Evolutionary conservation across 2,797 vertebrate species (phyloP), one percentile per base, ranked within the genome.

Genomic region (Phoebastria nigripes): DNA sequence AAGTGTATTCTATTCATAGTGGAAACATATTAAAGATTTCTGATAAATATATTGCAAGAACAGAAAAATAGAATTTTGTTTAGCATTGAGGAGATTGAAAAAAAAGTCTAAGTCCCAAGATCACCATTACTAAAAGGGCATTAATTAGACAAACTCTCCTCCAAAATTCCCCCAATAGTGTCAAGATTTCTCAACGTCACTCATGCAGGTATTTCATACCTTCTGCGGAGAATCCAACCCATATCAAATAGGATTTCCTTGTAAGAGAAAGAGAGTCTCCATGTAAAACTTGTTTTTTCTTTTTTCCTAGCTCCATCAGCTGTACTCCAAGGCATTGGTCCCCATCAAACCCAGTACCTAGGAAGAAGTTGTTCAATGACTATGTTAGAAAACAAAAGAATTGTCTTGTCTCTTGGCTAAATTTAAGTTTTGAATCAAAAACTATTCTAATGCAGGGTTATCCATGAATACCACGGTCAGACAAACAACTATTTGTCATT

Each of bases 191-290:
- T 47, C 65, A 56, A 0, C 1, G 2, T 12, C 25, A 22, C 41
- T 24, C 76, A 11, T 2, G 26, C 47, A 69, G 62, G 3, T 35
- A n/a, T 62, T 86, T 84, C 62, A 6, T 98, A 99, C 99, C 99
- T 98, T 99, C 99, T 21, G 99, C 99, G 1, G 98, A 99, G 97
- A 99, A 99, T 25, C 99, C 99, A 35, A 99, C 89, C 99, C 99
- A 99, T 3, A 96, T 89, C 66, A 99, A 97, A 94, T 99, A 97
- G 42, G 99, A 98, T 59, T 97, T 98, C 76, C 44, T 98, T 4
- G 99, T 98, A 65, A 99, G 98, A 7, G 99, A 99, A 86, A 99
- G 98, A 25, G 99, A 98, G 24, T 99, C 98, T 17, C 99, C 98
- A 10, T 93, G 97, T 61, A 99, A 97, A 87, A 99, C 55, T 79